A percentile compares a stretch with the other conserved stretches of the same genome.
Conservation (phyloP, 2,113 vertebrate species). For the Verasper variegatus region DNA sequence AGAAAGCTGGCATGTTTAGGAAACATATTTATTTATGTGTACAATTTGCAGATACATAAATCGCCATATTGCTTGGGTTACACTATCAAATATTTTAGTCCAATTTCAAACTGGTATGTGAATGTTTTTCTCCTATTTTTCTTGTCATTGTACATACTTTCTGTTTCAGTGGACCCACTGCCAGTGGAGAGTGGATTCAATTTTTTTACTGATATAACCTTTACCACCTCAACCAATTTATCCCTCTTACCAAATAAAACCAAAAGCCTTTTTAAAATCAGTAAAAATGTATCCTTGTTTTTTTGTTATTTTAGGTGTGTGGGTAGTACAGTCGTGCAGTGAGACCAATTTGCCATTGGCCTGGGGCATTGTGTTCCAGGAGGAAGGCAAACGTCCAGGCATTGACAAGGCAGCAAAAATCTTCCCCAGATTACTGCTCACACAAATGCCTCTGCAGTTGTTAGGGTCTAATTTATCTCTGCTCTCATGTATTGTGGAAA, state of each 20-base stretch:
- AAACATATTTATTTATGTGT: too few relatives aligned
- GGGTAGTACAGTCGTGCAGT: neutral
- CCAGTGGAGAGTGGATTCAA: too few relatives aligned
- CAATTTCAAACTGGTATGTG: too few relatives aligned
- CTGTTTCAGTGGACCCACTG: too few relatives aligned
- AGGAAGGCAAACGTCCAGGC: neutral
- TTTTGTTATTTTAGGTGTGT: neutral
- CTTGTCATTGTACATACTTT: too few relatives aligned
- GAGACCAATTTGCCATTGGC: neutral
- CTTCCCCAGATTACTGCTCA: constrained; percentile 1
- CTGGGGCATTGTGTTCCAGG: neutral
- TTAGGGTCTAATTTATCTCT: constrained; percentile 1
- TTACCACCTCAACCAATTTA: neutral
- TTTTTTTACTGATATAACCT: too few relatives aligned
- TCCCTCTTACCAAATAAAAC: neutral
- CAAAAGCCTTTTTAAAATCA: neutral
- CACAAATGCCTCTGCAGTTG: neutral
- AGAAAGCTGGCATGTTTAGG: too few relatives aligned
- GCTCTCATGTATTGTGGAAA: neutral
- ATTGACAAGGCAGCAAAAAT: neutral
- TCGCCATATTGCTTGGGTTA: too few relatives aligned
- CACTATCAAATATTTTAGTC: too few relatives aligned
- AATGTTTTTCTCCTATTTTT: too few relatives aligned
- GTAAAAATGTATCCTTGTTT: neutral
- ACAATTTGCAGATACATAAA: too few relatives aligned